Conservation (phyloP, 1,140 invertebrate species). For the Heliconius hewitsoni region DNA sequence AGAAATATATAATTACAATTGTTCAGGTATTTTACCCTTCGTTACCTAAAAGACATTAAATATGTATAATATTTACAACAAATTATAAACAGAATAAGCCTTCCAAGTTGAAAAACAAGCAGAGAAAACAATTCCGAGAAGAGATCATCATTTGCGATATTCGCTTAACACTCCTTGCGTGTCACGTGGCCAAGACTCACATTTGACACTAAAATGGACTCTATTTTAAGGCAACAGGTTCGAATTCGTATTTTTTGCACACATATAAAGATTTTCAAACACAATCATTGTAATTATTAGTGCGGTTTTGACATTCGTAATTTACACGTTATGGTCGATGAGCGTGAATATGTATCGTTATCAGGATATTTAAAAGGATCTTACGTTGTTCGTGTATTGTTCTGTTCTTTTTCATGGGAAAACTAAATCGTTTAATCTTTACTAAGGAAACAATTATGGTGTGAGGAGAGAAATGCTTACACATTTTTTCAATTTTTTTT, state of each 20-base stretch:
- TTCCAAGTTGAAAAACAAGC: constrained; percentile 39
- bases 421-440: constrained; percentile 8
- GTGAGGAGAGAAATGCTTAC: not conserved
- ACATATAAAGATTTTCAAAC: constrained; percentile 9
- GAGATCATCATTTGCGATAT: constrained; percentile 59
- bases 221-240: not conserved
- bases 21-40: not conserved
- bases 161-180: constrained; percentile 54
- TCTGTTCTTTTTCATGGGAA: constrained; percentile 35
- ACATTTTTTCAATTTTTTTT: too few species aligned
- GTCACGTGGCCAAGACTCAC: constrained; percentile 35
- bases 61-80: not conserved
- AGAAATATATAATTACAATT: too few species aligned
- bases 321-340: constrained; percentile 57
- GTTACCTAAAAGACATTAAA: not conserved
- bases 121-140: constrained; percentile 59
- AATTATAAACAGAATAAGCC: constrained; percentile 40
- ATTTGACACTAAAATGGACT: not conserved
- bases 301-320: constrained; percentile 55
- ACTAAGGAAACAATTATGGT: not conserved
- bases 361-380: constrained; percentile 49
- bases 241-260: not conserved
- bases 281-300: constrained; percentile 59
- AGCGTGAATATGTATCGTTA: constrained; percentile 52
- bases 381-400: constrained; percentile 52